Conservation (phyloP, 2,797 vertebrate genomes). For the Tragopan temminckii region DNA sequence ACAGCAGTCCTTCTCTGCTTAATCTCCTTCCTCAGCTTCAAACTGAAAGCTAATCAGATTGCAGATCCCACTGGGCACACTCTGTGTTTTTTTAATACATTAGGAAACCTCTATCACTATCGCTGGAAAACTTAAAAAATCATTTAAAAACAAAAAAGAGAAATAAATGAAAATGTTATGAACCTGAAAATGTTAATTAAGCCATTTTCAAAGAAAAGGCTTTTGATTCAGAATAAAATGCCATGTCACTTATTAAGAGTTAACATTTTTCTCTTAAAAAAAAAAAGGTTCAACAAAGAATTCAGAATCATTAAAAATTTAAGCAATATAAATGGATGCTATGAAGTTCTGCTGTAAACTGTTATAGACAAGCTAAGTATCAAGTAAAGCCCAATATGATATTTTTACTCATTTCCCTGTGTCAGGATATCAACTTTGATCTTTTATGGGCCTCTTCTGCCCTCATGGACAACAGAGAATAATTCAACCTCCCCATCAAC, state of each 20-base stretch:
- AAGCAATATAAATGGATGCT: constrained; percentile 47
- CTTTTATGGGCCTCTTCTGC: neutral
- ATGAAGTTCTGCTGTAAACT: constrained; percentile 54
- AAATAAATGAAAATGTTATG: constrained; percentile 85
- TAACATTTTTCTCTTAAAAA: constrained; percentile 34
- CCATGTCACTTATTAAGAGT: constrained; percentile 64
- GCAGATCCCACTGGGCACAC: constrained; percentile 78
- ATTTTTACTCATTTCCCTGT: neutral
- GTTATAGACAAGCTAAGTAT: constrained; percentile 10
- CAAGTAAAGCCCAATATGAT: neutral
- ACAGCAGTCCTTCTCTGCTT: constrained; percentile 66
- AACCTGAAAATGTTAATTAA: constrained; percentile 84
- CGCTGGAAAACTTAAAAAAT: constrained; percentile 82
- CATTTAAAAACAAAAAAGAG: constrained; percentile 82
- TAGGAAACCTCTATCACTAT: constrained; percentile 76
- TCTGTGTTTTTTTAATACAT: constrained; percentile 76
- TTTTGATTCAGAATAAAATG: constrained; percentile 78
- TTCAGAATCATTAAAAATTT: constrained; percentile 58
- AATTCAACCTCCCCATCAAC: neutral
- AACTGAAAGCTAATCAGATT: constrained; percentile 79
- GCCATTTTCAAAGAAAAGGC: constrained; percentile 74
- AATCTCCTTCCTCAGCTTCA: constrained; percentile 64
- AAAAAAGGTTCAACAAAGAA: constrained; percentile 71
- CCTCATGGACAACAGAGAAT: neutral
- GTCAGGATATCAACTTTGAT: neutral